These are phyloP conservation scores for Endotricha flammealis DNA, from an alignment of 2,888 invertebrate species.

Conservation along the genomic window DNA sequence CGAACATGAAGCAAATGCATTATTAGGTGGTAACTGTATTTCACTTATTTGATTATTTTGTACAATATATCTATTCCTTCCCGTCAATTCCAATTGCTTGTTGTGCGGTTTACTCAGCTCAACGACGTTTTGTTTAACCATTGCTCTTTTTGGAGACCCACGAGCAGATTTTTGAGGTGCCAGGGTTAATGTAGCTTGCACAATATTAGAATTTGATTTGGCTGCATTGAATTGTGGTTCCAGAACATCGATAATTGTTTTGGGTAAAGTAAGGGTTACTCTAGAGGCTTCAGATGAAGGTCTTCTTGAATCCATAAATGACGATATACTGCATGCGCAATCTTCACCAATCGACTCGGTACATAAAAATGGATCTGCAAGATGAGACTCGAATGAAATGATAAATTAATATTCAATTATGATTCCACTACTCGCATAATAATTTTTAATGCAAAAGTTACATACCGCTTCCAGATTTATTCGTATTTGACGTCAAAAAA, in stretches of 20 bases:
- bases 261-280: conserved; percentile 72
- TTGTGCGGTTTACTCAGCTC: conserved; percentile 61
- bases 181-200: conserved; percentile 82
- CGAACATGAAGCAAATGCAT: conserved; percentile 58
- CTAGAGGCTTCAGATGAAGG: conserved; percentile 78
- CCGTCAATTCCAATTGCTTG: conserved; percentile 68
- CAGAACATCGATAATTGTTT: conserved; percentile 72
- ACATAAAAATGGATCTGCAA: conserved; percentile 77
- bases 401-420: no score
- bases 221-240: conserved; percentile 77
- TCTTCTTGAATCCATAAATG: conserved; percentile 81
- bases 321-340: conserved; percentile 82
- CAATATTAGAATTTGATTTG: conserved; percentile 68
- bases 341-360: conserved; percentile 76
- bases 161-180: conserved; percentile 76
- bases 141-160: conserved; percentile 66
- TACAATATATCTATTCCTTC: conserved; percentile 70
- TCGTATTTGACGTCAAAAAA: conserved; percentile 67
- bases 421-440: conserved; percentile 8
- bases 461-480: conserved; percentile 82
- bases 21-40: conserved; percentile 68
- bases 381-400: not conserved
- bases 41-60: conserved; percentile 75
- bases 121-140: conserved; percentile 64
- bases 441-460: no score